Base-by-base conservation (phyloP, 2,888 invertebrate species). In the Gastrophysa polygoni region DNA sequence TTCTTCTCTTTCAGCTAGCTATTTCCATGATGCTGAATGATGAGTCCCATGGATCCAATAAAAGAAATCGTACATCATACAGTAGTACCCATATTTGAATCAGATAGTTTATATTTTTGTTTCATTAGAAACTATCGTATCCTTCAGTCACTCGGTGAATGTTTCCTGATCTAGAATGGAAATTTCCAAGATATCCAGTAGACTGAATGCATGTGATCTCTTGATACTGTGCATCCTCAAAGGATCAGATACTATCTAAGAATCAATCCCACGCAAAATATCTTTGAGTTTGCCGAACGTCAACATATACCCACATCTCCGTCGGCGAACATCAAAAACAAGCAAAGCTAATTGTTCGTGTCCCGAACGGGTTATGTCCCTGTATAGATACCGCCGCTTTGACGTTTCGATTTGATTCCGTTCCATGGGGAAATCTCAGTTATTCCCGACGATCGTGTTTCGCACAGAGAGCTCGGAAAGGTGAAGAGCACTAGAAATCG, bases 381-480 rank as follows among this genome's bases (percentile, higher is more conserved):
- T 21, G 21, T 32, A 4, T 5, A 18, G 16, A 54, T 21, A 34
- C 54, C 43, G 54, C 44, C 16, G 1, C 14, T 43, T 43, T 17
- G 28, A 43, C 14, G 18, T 16, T 28, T 18, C 16, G 28, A 52
- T 10, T 20, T 14, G 38, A 14, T 44, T 43, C 21, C 21, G 24
- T 43, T 54, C 43, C 34, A 28, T 21, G 10, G 43, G 43, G 43
- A 54, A 54, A 54, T 54, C 14, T 43, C 44, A 21, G 55, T 44
- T 11, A 50, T 55, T 55, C 48, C 43, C 49, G 32, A 43, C 20
- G 8, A 24, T 18, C 14, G 14, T 21, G 49, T 48, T 49, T 59
- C 59, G 48, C 59, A 54, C 59, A 55, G 49, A 55, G 51, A 38
- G 54, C 20, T 38, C 14, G 48, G 54, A 34, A 57, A 60, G 24